Evolutionary conservation across 53 echinoderm and acorn worm species (phyloP).

Genomic region (Paelopatides confundens): DNA sequence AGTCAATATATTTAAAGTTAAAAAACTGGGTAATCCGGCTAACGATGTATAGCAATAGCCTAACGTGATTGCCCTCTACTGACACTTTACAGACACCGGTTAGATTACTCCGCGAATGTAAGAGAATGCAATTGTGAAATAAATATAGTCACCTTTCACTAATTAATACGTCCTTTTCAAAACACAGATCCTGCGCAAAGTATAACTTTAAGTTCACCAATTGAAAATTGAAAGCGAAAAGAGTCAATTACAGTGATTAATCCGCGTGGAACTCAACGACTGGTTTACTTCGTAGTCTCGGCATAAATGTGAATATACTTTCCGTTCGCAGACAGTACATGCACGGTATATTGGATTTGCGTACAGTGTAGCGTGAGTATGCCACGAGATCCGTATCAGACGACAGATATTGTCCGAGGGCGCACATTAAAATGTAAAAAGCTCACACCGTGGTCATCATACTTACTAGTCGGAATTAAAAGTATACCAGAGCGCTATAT

Average conservation of each 20-base stretch:
- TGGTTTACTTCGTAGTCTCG: neutral
- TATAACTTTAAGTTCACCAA: too few species aligned
- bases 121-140: neutral
- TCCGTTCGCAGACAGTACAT: too few species aligned
- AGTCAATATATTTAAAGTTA: too few species aligned
- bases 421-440: constrained; percentile 3
- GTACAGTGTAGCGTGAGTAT: neutral
- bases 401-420: neutral
- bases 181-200: neutral
- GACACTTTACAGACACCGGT: too few species aligned
- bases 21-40: too few species aligned
- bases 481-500: too few species aligned
- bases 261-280: neutral
- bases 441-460: neutral
- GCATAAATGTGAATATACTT: too few species aligned
- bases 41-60: too few species aligned
- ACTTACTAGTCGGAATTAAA: too few species aligned
- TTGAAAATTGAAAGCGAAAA: neutral
- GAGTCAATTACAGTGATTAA: neutral
- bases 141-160: neutral
- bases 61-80: too few species aligned
- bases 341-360: too few species aligned
- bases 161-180: neutral
- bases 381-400: neutral
- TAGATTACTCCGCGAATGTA: too few species aligned